These are phyloP conservation scores for Megaceryle torquata DNA, from an alignment of 2,113 vertebrate genomes.

Conservation along the genomic window DNA sequence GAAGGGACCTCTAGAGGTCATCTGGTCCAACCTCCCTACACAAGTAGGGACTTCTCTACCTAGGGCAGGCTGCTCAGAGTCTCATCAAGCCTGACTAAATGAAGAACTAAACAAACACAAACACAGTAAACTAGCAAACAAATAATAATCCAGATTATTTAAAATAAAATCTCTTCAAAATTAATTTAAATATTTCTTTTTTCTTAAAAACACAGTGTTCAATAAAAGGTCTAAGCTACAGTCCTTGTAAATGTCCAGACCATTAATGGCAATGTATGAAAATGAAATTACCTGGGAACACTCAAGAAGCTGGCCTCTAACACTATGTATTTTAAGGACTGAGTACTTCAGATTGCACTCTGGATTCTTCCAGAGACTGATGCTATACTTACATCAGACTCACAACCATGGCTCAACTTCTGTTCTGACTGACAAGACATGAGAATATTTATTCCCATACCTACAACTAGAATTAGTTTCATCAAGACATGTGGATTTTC, in stretches of 20 bases:
- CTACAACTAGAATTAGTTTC: background rate
- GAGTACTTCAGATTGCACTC: background rate
- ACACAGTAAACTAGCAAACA: background rate
- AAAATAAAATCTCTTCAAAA: background rate
- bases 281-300: background rate
- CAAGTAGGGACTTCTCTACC: too few relatives aligned
- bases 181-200: background rate
- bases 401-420: background rate
- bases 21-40: too few relatives aligned
- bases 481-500: background rate
- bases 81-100: too few relatives aligned
- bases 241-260: background rate
- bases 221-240: background rate
- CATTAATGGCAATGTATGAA: background rate
- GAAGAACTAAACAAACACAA: background rate
- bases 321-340: background rate
- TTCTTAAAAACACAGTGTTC: background rate
- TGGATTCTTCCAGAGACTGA: background rate
- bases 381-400: background rate
- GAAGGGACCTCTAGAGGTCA: too few relatives aligned
- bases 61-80: too few relatives aligned
- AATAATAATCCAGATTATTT: background rate
- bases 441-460: background rate
- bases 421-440: background rate
- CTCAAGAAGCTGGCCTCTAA: background rate